Evolutionary conservation across 2,888 invertebrate genomes (phyloP).

Genomic region (Hirtodrosophila alboralis): DNA sequence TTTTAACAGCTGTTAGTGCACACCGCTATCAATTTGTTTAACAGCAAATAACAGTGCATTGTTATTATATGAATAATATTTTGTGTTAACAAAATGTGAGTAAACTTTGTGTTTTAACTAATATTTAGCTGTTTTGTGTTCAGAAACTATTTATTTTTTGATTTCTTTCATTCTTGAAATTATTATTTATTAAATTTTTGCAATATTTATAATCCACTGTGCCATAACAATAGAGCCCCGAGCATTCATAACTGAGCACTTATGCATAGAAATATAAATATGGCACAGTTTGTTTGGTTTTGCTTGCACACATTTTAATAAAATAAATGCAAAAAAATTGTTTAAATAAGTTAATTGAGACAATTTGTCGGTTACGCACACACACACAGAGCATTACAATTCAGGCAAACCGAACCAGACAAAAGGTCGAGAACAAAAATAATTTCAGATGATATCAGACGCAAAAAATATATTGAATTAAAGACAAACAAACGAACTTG

Average conservation of each 20-base stretch:
- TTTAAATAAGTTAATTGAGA: constrained; percentile 83
- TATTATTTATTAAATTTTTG: too few relatives aligned
- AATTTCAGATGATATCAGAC: constrained; percentile 30
- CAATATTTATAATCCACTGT: constrained; percentile 31
- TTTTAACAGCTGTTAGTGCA: too few relatives aligned
- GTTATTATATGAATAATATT: too few relatives aligned
- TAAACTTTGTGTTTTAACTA: too few relatives aligned
- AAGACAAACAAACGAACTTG: constrained; percentile 24
- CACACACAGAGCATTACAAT: constrained; percentile 26
- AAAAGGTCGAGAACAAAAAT: constrained; percentile 54
- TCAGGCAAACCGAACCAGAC: constrained; percentile 9
- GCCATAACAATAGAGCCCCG: constrained; percentile 24
- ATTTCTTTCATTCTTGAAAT: too few relatives aligned
- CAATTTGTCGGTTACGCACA: constrained; percentile 77
- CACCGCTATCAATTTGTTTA: too few relatives aligned
- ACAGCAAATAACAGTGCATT: too few relatives aligned
- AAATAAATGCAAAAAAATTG: constrained; percentile 79
- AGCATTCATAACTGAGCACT: constrained; percentile 26
- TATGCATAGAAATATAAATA: constrained; percentile 46
- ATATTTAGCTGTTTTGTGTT: too few relatives aligned
- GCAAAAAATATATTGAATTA: constrained; percentile 34
- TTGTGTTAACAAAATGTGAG: too few relatives aligned
- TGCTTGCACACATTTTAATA: constrained; percentile 75
- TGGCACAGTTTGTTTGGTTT: constrained; percentile 50
- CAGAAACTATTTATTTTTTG: too few relatives aligned